phyloP scores from a whole-genome alignment of 2,797 vertebrate genomes.

The Rhinophrynus dorsalis region DNA sequence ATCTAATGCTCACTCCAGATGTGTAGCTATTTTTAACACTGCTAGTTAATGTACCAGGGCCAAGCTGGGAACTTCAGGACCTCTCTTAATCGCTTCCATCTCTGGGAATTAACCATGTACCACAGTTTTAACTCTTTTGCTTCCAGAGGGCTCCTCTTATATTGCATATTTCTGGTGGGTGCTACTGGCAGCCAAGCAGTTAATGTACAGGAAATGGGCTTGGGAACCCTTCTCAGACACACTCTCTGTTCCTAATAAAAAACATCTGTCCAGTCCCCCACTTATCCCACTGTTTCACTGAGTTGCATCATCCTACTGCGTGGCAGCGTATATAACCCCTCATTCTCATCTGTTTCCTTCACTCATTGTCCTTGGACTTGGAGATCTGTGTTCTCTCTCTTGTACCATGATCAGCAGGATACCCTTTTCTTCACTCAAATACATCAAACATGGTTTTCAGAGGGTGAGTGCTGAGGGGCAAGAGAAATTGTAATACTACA shows the following conservation, averaged over 20 bases:
- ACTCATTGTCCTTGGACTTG: constrained; percentile 12
- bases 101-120: not conserved
- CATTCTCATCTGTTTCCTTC: not conserved
- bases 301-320: constrained; percentile 29
- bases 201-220: constrained; percentile 22
- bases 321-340: not conserved
- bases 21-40: constrained; percentile 24
- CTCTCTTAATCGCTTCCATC: constrained; percentile 7
- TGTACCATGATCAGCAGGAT: constrained; percentile 26
- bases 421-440: not conserved
- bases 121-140: not conserved
- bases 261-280: constrained; percentile 25
- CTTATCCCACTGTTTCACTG: constrained; percentile 4
- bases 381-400: not conserved
- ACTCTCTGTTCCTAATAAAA: not conserved
- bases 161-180: not conserved
- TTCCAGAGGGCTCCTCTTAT: not conserved
- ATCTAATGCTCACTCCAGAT: constrained; percentile 18
- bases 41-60: not conserved
- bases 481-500: too few relatives aligned
- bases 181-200: not conserved
- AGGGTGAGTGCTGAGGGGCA: constrained; percentile 39
- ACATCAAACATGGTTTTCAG: constrained; percentile 26
- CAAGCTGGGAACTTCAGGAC: constrained; percentile 19
- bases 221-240: constrained; percentile 1